A percentile compares a stretch with the other conserved stretches of the same genome.
Evolutionary conservation across 2,888 invertebrate species (phyloP).

Genomic region (Eulithis prunata): DNA sequence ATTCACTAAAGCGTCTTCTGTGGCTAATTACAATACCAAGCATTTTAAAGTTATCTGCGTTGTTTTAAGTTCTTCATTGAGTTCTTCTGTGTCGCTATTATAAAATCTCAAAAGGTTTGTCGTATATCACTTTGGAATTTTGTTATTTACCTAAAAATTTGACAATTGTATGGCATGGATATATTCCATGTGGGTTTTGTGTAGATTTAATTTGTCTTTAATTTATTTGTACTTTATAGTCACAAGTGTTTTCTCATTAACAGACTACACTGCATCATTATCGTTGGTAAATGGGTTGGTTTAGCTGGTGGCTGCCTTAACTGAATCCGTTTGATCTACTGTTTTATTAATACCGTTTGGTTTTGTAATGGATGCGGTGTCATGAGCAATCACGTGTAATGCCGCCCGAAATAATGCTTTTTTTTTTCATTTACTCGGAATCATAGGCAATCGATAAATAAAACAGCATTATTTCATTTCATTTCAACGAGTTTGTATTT

Average conservation of each 20-base stretch:
- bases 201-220: too few species aligned
- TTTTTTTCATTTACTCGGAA: constrained; percentile 4
- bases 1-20: constrained; percentile 15
- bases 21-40: background rate
- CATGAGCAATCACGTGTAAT: constrained; percentile 35
- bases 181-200: too few species aligned
- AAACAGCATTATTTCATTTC: background rate
- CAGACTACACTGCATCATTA: too few species aligned
- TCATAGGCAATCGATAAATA: constrained; percentile 12
- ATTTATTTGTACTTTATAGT: too few species aligned
- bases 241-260: too few species aligned
- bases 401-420: constrained; percentile 33
- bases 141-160: too few species aligned
- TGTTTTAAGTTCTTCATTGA: too few species aligned
- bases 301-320: constrained; percentile 4
- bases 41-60: background rate
- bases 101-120: too few species aligned
- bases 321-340: constrained; percentile 44
- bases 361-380: constrained; percentile 52
- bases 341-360: constrained; percentile 53
- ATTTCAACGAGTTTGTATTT: too few species aligned
- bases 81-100: too few species aligned
- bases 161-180: too few species aligned
- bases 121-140: too few species aligned
- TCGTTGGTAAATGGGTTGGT: background rate